Percentiles rank a stretch among this genome's conserved stretches.
Evolutionary conservation across 2,888 invertebrate species (phyloP).

Genomic region (Agrochola macilenta): DNA sequence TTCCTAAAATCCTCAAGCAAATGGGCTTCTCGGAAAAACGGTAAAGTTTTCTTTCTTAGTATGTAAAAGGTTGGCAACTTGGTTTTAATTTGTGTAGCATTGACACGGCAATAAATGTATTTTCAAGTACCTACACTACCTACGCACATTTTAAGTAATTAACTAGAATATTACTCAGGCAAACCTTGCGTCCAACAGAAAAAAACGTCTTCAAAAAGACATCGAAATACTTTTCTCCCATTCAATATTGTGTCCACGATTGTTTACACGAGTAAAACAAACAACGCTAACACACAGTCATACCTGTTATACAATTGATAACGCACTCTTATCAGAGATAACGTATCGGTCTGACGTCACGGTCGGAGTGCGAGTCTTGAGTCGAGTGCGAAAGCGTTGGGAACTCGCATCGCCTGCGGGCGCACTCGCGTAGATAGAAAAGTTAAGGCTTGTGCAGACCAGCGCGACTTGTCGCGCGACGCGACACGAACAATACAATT

Average conservation of each 20-base stretch:
- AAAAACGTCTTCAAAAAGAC: neutral
- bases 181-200: too few relatives aligned
- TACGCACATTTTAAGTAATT: neutral
- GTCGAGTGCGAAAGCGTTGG: neutral
- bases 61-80: neutral
- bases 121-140: neutral
- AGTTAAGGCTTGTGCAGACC: too few relatives aligned
- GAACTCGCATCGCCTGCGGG: neutral
- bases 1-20: neutral
- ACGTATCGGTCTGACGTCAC: slow-evolving; percentile 32
- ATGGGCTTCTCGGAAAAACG: neutral
- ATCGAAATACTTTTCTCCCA: neutral
- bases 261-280: slow-evolving; percentile 36
- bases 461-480: too few relatives aligned
- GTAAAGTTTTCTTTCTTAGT: neutral
- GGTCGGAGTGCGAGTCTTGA: neutral
- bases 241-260: slow-evolving; percentile 13
- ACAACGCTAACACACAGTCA: slow-evolving; percentile 7
- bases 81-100: neutral
- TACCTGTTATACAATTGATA: slow-evolving; percentile 56
- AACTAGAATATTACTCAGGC: neutral
- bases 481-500: too few relatives aligned
- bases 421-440: neutral
- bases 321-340: slow-evolving; percentile 41
- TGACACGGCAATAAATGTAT: neutral